Base-by-base conservation (phyloP, 2,888 invertebrate genomes). In the Pteria penguin region DNA sequence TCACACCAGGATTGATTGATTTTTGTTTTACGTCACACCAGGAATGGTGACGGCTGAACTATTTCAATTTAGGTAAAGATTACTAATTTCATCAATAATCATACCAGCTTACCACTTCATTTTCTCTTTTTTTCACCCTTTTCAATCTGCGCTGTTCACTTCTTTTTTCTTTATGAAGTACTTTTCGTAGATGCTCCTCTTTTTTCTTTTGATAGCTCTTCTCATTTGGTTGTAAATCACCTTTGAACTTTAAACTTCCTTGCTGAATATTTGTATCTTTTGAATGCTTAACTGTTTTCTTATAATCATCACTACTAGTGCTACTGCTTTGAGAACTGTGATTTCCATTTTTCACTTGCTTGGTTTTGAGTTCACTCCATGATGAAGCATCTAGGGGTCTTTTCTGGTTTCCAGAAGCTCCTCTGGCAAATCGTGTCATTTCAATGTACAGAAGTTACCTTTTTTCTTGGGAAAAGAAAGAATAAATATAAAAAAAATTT, bases 361-460 rank as follows among this genome's bases (percentile, higher is more conserved):
- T 54, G 11, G 60, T 22, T 63, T 82, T 78, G 74, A 87, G 66
- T 5, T 85, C 83, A 36, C 72, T 70, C 88, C 88, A 88, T 27
- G 72, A 62, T 8, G 85, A 75, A 8, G 84, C 85, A 45, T 87
- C 85, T 29, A 74, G 76, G 0, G 82, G 79, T 32, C 79, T 81
- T 61, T 86, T 88, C 32, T 82, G 80, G 52, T 82, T 84, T 24
- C 84, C 81, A 18, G 73, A 72, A 8, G 79, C 74, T 24, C 79
- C 76, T 72, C 84, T 79, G 5, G 88, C 86, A 82, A 81, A 88
- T 62, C 88, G 78, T 58, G 88, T 88, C 88, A 88, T 88, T 32
- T 65, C 72, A 52, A n/a, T 45, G 8, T n/a, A n/a, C n/a, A n/a
- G n/a, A n/a, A n/a, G n/a, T n/a, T n/a, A n/a, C n/a, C n/a, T n/a